phyloP scores from a whole-genome alignment of 2,888 invertebrate species.

The Lacanobia oleracea region DNA sequence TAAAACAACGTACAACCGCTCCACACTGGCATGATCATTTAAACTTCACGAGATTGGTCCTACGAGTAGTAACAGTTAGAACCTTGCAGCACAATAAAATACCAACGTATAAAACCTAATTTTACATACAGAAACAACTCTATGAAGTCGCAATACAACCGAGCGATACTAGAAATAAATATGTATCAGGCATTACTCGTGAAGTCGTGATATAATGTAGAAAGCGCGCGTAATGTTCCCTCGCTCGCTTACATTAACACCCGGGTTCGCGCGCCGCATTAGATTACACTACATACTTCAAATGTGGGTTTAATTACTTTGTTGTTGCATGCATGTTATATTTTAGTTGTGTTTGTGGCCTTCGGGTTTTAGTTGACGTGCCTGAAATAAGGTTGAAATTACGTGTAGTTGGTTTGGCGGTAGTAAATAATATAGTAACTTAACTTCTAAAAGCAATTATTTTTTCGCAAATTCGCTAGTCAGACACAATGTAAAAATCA shows the following conservation, averaged over 20 bases:
- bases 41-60: too few species aligned
- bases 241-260: constrained; percentile 35
- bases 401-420: neutral
- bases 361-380: neutral
- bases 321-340: constrained; percentile 19
- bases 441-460: too few species aligned
- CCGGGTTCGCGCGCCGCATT: constrained; percentile 20
- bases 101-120: neutral
- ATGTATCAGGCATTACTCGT: constrained; percentile 21
- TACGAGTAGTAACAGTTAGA: neutral
- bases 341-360: constrained; percentile 3
- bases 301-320: constrained; percentile 53
- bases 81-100: neutral
- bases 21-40: too few species aligned
- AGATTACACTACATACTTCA: constrained; percentile 47
- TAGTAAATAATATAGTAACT: neutral
- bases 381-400: neutral
- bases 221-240: constrained; percentile 12
- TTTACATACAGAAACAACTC: neutral
- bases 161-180: constrained; percentile 19
- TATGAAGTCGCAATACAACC: neutral
- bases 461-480: too few species aligned
- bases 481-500: too few species aligned
- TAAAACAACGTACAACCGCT: too few species aligned
- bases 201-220: constrained; percentile 15